Base-by-base conservation (phyloP, 2,888 invertebrate species). In the Idaea aversata region DNA sequence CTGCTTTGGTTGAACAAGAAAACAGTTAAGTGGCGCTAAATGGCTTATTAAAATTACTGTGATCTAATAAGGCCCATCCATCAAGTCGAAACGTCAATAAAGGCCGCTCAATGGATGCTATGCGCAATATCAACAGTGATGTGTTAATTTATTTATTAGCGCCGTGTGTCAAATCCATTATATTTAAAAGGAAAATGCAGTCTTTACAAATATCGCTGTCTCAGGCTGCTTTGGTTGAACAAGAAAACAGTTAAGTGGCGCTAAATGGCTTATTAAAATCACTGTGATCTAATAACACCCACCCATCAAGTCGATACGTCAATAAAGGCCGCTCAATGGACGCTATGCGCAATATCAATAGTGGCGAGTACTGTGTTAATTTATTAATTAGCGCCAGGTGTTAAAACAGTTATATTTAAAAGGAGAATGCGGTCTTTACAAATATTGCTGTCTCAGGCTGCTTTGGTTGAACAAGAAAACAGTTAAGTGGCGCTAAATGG, bases 241-340 rank as follows among this genome's bases (percentile, higher is more conserved):
- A 81, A 10, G 88, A 88, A 58, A 70, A 16, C 4, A 59, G 25
- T 25, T 25, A 25, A 25, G 25, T 25, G 25, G 25, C 25, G 25
- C 25, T 25, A 25, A 25, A 25, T 1, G 25, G 25, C 2, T 87
- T 90, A 0, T 70, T 91, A 2, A 74, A 76, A 62, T 65, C 73
- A 0, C 67, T 77, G 2, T 91, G 75, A 81, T n/a, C 72, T 90
- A 0, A 75, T 76, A 0, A 75, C 69, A 15, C 78, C 85, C 0
- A 72, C 78, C 4, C 77, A 82, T 1, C 83, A 85, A 34, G 80
- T 81, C 1, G 84, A 85, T 0, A 76, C 85, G 7, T 88, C 90
- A 0, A 89, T 90, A 63, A 84, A 82, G 68, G 86, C 88, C 0
- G 91, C 90, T 0, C 91, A 91, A 61, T 91, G 91, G 91, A 80